Conservation (phyloP, 1,140 invertebrate genomes). For the Pseudomyrmex sp. region DNA sequence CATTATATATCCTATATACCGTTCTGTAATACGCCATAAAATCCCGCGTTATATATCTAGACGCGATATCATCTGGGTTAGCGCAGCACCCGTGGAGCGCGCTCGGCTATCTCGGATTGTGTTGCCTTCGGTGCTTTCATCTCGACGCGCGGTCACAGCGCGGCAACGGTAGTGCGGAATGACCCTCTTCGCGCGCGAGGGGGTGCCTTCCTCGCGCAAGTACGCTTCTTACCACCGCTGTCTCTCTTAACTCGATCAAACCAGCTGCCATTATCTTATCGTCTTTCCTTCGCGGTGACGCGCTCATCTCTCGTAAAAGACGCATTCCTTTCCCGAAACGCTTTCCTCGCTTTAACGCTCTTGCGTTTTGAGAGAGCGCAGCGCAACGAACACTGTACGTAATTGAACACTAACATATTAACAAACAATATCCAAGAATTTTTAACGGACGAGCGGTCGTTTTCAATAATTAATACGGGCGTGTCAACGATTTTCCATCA, state of each 20-base stretch:
- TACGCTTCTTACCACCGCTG: conserved; percentile 65
- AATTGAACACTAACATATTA: neutral
- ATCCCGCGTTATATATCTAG: conserved; percentile 80
- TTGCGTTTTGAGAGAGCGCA: conserved; percentile 24
- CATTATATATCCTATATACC: conserved; percentile 80
- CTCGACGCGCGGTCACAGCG: conserved; percentile 59
- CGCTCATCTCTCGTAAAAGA: conserved; percentile 32
- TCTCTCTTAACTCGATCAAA: conserved; percentile 67
- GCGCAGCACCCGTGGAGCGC: conserved; percentile 75
- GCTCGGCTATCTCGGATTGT: conserved; percentile 51
- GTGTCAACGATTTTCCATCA: conserved; percentile 38
- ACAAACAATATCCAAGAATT: neutral
- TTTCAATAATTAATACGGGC: conserved; percentile 61
- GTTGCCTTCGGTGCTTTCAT: conserved; percentile 49
- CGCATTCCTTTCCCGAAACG: conserved; percentile 17
- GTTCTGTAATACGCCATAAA: conserved; percentile 81
- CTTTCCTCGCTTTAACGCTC: conserved; percentile 34
- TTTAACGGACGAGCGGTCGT: conserved; percentile 24
- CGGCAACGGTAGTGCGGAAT: conserved; percentile 49
- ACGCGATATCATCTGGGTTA: conserved; percentile 82
- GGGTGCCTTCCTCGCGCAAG: conserved; percentile 44
- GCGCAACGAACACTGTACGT: neutral
- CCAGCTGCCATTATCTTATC: conserved; percentile 64
- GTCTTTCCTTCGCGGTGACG: conserved; percentile 48
- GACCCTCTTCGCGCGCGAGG: conserved; percentile 58